Base-by-base conservation (phyloP, 2,113 vertebrate species). In the Myotis davidii region DNA sequence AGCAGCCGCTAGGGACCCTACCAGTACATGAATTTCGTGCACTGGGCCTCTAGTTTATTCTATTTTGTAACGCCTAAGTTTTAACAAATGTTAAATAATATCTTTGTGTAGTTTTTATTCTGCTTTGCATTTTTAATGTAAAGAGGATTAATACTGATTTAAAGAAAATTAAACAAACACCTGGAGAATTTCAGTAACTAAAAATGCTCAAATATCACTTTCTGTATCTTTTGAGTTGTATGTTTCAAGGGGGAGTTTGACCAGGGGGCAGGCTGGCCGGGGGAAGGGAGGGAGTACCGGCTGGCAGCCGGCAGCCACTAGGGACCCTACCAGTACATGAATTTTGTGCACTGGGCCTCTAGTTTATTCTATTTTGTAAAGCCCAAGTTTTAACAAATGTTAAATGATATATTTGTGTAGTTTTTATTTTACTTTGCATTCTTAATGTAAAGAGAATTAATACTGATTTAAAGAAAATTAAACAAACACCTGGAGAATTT, bases 121-220 rank as follows among this genome's bases (percentile, higher is more conserved):
- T 94, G 7, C 50, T 91, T 74, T 61, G 2, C 14, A 45, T 70
- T 87, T 93, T 93, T 79, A 52, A 90, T 61, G 69, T 96, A 50
- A 89, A 89, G 7, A 11, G 3, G 7, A 25, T 61, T 90, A 50
- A 72, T 77, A 91, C 34, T 3, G 67, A 77, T 34, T 77, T 91
- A 70, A 67, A 21, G 13, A 39, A 88, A 88, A 83, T 34, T 77
- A 84, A 73, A 50, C 6, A 37, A 87, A 84, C 9, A 79, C 27
- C 23, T 56, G 18, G n/a, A 89, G n/a, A 96, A 96, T 81, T 82
- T 83, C 48, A 91, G 72, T 6, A 79, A 64, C 64, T 83, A 85
- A 94, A 88, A 76, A n/a, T 54, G 3, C 0, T 61, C 52, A 91
- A 56, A 61, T 18, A 52, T 56, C n/a, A 25, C 7, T 91, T 87